These are phyloP conservation scores for Brachionus koreanus DNA, from an alignment of 1,140 invertebrate genomes.

Conservation along the genomic window DNA sequence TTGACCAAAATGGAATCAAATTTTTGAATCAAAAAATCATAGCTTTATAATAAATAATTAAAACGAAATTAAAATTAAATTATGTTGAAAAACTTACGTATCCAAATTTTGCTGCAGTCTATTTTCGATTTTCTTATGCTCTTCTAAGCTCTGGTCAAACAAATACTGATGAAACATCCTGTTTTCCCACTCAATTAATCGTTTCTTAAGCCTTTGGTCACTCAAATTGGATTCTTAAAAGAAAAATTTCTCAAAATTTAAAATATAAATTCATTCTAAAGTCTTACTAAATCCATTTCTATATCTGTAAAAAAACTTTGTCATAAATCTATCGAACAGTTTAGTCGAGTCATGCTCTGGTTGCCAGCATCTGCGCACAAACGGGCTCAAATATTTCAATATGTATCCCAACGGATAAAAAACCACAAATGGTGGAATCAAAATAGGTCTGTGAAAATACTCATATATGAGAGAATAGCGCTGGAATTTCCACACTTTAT, in stretches of 20 bases:
- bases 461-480: conserved; percentile 36
- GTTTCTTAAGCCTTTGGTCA: neutral
- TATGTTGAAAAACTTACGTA: neutral
- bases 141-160: neutral
- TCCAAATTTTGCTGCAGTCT: neutral
- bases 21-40: conserved; percentile 21
- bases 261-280: neutral
- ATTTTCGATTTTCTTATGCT: neutral
- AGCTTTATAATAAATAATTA: neutral
- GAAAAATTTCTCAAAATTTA: neutral
- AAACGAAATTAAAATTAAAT: neutral
- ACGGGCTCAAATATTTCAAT: neutral
- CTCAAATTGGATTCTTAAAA: neutral
- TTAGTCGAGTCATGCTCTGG: neutral
- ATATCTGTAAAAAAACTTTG: conserved; percentile 5
- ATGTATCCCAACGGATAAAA: conserved; percentile 12
- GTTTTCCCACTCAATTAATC: conserved; percentile 9
- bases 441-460: conserved; percentile 25
- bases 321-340: neutral
- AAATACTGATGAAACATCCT: neutral
- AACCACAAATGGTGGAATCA: conserved; percentile 6
- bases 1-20: neutral
- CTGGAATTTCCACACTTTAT: conserved; percentile 25
- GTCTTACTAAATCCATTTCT: conserved; percentile 40
- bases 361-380: neutral